These are phyloP conservation scores for Ornithoptera alexandrae DNA, from an alignment of 2,888 invertebrate genomes.

Conservation along the genomic window DNA sequence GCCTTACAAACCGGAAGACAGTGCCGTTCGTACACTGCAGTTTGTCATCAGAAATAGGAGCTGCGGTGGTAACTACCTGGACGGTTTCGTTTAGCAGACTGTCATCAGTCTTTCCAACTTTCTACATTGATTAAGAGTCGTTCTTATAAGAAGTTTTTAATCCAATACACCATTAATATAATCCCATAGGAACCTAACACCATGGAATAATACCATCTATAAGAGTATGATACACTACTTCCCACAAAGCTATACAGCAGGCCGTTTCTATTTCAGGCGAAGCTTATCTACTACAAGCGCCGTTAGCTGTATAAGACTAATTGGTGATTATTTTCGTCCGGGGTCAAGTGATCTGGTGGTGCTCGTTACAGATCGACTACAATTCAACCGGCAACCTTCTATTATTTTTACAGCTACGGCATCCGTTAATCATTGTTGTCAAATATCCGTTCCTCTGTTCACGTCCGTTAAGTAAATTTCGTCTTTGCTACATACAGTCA, in stretches of 20 bases:
- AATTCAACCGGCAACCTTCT: constrained; percentile 5
- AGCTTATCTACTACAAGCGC: constrained; percentile 27
- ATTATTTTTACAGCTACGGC: constrained; percentile 11
- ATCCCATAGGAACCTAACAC: background rate
- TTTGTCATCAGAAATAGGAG: no score
- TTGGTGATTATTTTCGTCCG: constrained; percentile 56
- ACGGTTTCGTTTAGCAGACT: no score
- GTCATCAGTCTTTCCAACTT: no score
- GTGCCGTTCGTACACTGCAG: no score
- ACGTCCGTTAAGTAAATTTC: background rate
- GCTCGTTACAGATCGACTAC: constrained; percentile 15
- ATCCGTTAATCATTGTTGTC: background rate
- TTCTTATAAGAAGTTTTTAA: no score
- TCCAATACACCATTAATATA: no score
- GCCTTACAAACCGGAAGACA: no score
- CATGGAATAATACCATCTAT: no score
- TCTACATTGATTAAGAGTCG: no score
- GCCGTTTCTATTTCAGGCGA: constrained; percentile 16
- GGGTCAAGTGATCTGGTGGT: constrained; percentile 46
- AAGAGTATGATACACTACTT: background rate
- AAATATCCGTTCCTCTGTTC: background rate
- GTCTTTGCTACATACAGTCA: background rate
- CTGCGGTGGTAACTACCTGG: no score
- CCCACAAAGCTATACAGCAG: background rate
- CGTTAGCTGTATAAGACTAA: constrained; percentile 50